These are phyloP conservation scores for Sparus aurata DNA, from an alignment of 2,797 vertebrate species.

Conservation along the genomic window DNA sequence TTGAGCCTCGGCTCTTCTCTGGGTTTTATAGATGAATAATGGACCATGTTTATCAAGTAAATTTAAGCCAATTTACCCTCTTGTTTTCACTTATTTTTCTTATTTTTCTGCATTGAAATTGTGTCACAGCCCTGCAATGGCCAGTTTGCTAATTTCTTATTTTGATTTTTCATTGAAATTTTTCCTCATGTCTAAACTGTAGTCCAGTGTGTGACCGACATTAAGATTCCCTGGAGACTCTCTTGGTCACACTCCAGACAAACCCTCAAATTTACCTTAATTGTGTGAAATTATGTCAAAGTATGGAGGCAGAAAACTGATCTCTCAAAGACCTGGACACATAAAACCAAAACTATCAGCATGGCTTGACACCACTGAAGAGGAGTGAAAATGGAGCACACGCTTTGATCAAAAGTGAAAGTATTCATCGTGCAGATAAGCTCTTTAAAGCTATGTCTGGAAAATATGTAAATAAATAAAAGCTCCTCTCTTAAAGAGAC, in stretches of 20 bases:
- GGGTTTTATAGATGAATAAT: background rate
- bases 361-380: background rate
- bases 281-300: background rate
- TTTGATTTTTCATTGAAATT: background rate
- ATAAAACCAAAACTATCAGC: background rate
- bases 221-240: too few species aligned
- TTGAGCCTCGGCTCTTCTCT: background rate
- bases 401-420: too few species aligned
- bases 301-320: background rate
- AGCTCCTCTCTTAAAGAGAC: too few species aligned
- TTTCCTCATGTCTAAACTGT: too few species aligned
- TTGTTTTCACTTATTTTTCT: too few species aligned
- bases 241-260: too few species aligned
- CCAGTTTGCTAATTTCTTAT: rapidly evolving
- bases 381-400: background rate
- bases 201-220: background rate
- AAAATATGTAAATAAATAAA: too few species aligned
- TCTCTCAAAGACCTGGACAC: background rate
- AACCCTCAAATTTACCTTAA: background rate
- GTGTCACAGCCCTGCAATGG: too few species aligned
- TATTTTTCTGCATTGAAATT: background rate
- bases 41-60: background rate
- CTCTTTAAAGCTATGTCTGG: too few species aligned
- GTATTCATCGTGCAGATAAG: too few species aligned
- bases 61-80: background rate